Conservation (phyloP, 2,113 vertebrate genomes). For the Anthoscopus minutus region DNA sequence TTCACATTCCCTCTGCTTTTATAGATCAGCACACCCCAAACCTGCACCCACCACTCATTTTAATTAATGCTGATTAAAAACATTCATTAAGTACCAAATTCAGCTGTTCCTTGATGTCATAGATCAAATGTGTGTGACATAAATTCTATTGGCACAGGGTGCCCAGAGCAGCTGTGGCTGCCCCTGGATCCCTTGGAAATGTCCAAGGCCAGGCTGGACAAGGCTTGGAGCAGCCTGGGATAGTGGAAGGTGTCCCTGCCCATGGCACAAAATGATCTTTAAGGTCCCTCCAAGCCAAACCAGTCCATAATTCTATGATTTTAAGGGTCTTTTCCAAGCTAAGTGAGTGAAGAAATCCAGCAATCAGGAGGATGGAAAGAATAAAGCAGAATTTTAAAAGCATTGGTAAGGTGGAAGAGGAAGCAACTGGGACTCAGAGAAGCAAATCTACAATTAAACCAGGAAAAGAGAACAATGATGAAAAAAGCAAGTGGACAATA, state of each 20-base stretch:
- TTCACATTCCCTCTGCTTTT: background rate
- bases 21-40: background rate
- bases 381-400: background rate
- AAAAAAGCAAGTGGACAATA: background rate
- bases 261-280: background rate
- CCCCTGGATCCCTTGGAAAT: background rate
- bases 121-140: background rate
- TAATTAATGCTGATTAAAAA: background rate
- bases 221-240: background rate
- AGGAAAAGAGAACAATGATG: background rate
- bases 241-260: background rate
- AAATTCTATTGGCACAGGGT: background rate
- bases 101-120: background rate
- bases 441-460: background rate
- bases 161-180: background rate
- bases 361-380: background rate
- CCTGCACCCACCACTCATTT: background rate
- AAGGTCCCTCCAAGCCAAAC: background rate
- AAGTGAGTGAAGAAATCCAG: background rate
- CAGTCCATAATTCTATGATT: fast-evolving
- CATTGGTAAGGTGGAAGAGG: background rate
- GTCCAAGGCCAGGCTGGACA: background rate
- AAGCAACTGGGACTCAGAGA: background rate
- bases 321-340: background rate
- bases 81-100: background rate